Conservation (phyloP, 2,797 vertebrate genomes). For the Poecile montanus region DNA sequence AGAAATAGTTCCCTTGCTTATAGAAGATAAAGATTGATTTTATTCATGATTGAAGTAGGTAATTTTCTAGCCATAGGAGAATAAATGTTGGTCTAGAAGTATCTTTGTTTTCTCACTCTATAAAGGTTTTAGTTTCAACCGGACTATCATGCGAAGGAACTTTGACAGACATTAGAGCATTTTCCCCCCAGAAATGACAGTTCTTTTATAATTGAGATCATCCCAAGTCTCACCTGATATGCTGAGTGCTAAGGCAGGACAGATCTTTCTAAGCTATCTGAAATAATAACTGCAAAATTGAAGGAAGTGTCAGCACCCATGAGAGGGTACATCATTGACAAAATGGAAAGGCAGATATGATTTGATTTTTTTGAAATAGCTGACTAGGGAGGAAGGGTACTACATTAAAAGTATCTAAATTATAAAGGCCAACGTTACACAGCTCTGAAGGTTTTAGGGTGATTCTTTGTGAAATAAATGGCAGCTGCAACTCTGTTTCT, state of each 20-base stretch:
- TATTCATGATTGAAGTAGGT: background rate
- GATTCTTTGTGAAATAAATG: conserved; percentile 12
- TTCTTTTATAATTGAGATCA: background rate
- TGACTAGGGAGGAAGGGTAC: background rate
- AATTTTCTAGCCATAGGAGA: background rate
- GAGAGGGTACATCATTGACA: background rate
- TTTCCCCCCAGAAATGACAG: background rate
- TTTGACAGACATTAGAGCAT: background rate
- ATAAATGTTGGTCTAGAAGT: background rate
- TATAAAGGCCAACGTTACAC: background rate
- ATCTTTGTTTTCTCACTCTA: background rate
- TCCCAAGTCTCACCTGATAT: background rate
- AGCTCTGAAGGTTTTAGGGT: background rate
- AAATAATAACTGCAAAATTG: conserved; percentile 1
- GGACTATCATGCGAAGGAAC: background rate
- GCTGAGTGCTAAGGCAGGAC: background rate
- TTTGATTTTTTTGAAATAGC: background rate
- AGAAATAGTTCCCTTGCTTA: background rate
- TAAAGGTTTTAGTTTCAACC: background rate
- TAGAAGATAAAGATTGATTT: background rate
- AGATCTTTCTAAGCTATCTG: background rate
- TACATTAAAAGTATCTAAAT: background rate
- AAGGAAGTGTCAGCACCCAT: background rate
- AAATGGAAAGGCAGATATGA: background rate
- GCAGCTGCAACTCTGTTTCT: background rate